Evolutionary conservation across 2,113 vertebrate genomes (phyloP), one percentile per base, ranked within the genome.

Genomic region (Greenwoodochromis staneri): DNA sequence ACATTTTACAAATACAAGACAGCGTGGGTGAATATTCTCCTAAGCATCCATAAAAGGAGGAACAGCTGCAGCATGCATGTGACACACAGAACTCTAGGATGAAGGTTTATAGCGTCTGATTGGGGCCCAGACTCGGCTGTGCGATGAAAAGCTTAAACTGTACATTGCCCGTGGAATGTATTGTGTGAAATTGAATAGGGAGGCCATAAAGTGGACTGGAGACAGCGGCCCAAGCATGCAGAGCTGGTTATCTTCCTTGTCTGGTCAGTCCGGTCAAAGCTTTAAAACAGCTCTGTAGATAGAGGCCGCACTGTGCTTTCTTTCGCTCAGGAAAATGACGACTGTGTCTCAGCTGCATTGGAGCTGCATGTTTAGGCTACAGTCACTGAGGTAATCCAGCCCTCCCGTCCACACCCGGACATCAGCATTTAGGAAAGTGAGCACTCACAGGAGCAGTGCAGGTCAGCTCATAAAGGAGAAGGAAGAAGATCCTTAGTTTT

Each of bases 111-210:
- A 83, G 85, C 86, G 85, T 90, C 91, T 80, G 88, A 93, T 94
- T 17, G 38, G 55, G 73, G 85, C 86, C 87, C 92, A 81, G 88
- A 90, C 92, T 88, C 91, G 31, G 63, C 90, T 55, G 76, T 42
- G 81, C 87, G 87, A 80, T 92, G 92, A 94, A 95, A 95, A 91
- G 89, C 91, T 86, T 91, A 87, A 81, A 92, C 90, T 94, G 94
- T 92, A 93, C 91, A 91, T 94, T 90, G 92, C 89, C 87, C 91
- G 83, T 55, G 80, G 84, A 88, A 87, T 83, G 40, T 81, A 90
- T 90, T 95, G 93, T 95, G 93, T 93, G 94, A 94, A 95, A 95
- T 83, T 94, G 90, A 95, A 95, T 93, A 89, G 88, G 73, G 87
- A 57, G 81, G 81, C 84, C 76, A 83, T 94, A 92, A 95, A 95